Conservation (phyloP, 2,888 invertebrate species). For the Zhuqinia jingwanae region DNA sequence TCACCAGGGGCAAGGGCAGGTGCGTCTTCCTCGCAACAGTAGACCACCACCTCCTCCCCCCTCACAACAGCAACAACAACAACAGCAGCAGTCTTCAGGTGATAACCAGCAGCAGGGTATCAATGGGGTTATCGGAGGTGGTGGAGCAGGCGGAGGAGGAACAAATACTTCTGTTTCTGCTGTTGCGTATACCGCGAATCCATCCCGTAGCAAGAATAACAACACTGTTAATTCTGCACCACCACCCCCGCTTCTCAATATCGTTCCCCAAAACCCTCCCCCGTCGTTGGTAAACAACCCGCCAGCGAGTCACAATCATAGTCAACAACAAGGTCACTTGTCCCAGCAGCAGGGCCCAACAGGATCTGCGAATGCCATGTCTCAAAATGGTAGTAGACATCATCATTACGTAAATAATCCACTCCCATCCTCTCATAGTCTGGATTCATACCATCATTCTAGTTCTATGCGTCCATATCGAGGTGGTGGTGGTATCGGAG, state of each 20-base stretch:
- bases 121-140: slow-evolving; percentile 70
- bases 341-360: slow-evolving; percentile 26
- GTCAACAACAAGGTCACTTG: slow-evolving; percentile 72
- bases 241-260: slow-evolving; percentile 65
- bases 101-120: slow-evolving; percentile 65
- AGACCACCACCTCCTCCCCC: no score
- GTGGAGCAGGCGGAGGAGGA: slow-evolving; percentile 1
- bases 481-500: slow-evolving; percentile 38
- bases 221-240: background rate
- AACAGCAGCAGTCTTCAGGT: slow-evolving; percentile 50
- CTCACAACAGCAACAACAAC: no score
- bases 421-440: slow-evolving; percentile 69
- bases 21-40: no score
- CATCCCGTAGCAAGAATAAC: slow-evolving; percentile 48
- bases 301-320: slow-evolving; percentile 74
- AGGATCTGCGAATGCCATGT: slow-evolving; percentile 36
- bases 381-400: slow-evolving; percentile 77
- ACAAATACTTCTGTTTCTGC: slow-evolving; percentile 20
- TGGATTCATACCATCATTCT: slow-evolving; percentile 64
- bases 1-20: no score
- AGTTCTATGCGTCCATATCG: slow-evolving; percentile 72
- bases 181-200: slow-evolving; percentile 72
- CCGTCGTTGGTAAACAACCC: slow-evolving; percentile 62
- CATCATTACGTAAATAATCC: slow-evolving; percentile 74
- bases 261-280: slow-evolving; percentile 43